phyloP scores from a whole-genome alignment of 1,140 invertebrate genomes.

The Lucilia sericata region DNA sequence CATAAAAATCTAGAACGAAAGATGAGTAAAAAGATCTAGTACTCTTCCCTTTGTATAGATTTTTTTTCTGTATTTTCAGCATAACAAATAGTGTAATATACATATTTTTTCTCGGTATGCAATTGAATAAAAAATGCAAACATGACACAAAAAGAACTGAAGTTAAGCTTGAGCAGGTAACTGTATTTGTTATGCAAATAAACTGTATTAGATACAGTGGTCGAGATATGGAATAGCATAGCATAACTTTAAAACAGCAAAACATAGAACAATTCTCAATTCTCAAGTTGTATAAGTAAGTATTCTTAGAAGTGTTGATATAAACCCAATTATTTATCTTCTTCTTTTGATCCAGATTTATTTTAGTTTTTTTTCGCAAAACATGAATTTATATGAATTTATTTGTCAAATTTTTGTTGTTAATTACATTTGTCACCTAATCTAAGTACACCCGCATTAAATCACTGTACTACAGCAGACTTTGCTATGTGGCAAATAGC shows the following conservation, averaged over 20 bases:
- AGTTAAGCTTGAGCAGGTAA: conserved; percentile 17
- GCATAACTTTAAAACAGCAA: no score
- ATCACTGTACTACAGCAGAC: no score
- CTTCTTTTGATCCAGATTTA: no score
- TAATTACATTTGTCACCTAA: no score
- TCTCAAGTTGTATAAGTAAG: no score
- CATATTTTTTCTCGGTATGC: background rate
- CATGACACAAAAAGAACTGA: background rate
- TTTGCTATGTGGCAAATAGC: background rate
- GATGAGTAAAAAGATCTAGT: background rate
- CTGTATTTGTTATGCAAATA: conserved; percentile 24
- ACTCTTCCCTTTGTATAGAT: background rate
- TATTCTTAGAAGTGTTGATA: no score
- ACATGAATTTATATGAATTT: no score
- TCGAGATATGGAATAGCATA: background rate
- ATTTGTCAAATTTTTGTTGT: no score
- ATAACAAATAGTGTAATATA: conserved; percentile 18
- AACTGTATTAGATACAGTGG: background rate
- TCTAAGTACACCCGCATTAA: no score
- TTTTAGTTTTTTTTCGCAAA: no score
- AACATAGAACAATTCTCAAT: no score
- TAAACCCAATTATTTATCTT: no score
- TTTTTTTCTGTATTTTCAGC: background rate
- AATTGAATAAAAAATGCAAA: conserved; percentile 7
- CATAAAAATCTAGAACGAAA: background rate